A percentile compares a stretch with the other conserved stretches of the same genome.
These are phyloP conservation scores for Stichodactyla helianthus DNA, from an alignment of 64 coral and sea anemone genomes.

Conservation along the genomic window DNA sequence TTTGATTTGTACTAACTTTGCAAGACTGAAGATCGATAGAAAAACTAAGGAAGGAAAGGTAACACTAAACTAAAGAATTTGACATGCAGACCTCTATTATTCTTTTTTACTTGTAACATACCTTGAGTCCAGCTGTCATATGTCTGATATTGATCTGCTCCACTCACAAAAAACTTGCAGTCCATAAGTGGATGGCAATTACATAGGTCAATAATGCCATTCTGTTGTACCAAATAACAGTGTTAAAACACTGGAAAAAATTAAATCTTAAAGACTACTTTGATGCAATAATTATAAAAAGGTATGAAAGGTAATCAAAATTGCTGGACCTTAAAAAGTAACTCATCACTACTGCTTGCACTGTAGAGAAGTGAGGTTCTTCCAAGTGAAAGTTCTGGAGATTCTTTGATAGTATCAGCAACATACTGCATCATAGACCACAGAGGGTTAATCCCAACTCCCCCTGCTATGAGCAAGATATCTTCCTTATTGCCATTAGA, in stretches of 20 bases:
- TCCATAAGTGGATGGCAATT: conserved; percentile 14
- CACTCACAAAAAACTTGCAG: conserved; percentile 50
- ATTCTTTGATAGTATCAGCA: conserved; percentile 28
- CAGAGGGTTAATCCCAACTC: conserved; percentile 83
- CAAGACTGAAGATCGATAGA: too few species aligned
- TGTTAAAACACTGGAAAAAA: too few species aligned
- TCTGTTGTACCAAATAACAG: neutral
- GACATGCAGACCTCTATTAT: too few species aligned
- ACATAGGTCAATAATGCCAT: conserved; percentile 19
- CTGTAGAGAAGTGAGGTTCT: conserved; percentile 62
- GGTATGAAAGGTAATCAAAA: neutral
- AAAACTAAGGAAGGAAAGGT: too few species aligned
- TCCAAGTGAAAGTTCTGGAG: conserved; percentile 23
- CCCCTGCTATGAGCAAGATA: conserved; percentile 76
- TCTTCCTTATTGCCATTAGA: conserved; percentile 10
- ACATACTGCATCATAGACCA: conserved; percentile 69
- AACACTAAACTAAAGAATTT: too few species aligned
- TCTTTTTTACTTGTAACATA: neutral
- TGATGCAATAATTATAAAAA: neutral
- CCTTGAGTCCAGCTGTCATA: neutral
- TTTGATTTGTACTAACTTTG: too few species aligned
- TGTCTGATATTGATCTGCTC: neutral
- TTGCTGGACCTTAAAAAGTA: conserved; percentile 52
- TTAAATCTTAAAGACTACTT: too few species aligned
- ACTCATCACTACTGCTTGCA: conserved; percentile 64